Conservation (phyloP, 2,888 invertebrate species). For the Schizaphis graminum region DNA sequence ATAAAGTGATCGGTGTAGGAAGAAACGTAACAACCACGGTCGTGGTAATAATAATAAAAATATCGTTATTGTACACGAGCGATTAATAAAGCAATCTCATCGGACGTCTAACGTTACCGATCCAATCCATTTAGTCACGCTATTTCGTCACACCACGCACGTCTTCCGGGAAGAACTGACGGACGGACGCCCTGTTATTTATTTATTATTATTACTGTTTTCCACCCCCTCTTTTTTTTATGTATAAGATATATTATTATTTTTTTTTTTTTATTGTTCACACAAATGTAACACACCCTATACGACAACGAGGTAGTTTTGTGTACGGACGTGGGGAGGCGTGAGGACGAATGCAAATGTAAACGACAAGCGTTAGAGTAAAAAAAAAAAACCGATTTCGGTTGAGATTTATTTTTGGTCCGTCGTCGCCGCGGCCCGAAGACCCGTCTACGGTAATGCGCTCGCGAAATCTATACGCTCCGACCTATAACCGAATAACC, state of each 20-base stretch:
- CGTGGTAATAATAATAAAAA: constrained; percentile 34
- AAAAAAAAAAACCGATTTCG: constrained; percentile 20
- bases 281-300: constrained; percentile 55
- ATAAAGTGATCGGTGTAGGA: background rate
- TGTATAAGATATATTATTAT: too few species aligned
- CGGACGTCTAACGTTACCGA: constrained; percentile 36
- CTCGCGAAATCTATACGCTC: constrained; percentile 6
- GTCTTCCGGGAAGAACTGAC: constrained; percentile 32
- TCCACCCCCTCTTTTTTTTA: background rate
- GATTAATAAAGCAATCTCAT: constrained; percentile 64
- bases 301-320: background rate
- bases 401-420: constrained; percentile 42
- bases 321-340: background rate
- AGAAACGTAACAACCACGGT: background rate
- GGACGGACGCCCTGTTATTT: constrained; percentile 32
- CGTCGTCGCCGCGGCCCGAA: background rate
- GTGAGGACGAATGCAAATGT: constrained; percentile 49
- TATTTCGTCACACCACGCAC: constrained; percentile 57
- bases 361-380: background rate
- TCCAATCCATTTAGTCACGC: constrained; percentile 62
- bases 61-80: constrained; percentile 50
- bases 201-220: background rate
- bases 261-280: constrained; percentile 51
- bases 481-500: background rate
- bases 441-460: background rate